phyloP scores from a whole-genome alignment of 2,888 invertebrate genomes.

The Syrista parreyssii region DNA sequence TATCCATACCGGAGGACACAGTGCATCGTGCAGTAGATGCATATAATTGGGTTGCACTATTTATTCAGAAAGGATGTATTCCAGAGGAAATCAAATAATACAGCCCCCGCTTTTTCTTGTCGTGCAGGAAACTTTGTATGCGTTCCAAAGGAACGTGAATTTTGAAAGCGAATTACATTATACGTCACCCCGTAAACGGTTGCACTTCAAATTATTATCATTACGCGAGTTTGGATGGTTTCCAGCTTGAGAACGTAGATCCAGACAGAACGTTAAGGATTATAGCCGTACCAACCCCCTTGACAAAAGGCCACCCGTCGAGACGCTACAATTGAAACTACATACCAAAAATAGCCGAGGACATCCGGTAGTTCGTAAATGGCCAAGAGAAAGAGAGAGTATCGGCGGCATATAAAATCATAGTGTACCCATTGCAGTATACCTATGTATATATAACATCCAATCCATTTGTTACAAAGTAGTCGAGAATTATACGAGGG shows the following conservation, averaged over 20 bases:
- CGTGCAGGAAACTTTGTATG: not conserved
- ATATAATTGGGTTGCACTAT: too few relatives aligned
- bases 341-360: not conserved
- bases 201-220: conserved; percentile 33
- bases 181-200: not conserved
- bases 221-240: conserved; percentile 31
- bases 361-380: not conserved
- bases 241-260: conserved; percentile 17
- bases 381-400: not conserved
- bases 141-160: not conserved
- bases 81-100: not conserved
- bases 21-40: not conserved
- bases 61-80: not conserved
- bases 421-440: too few relatives aligned
- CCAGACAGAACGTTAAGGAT: not conserved
- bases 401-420: too few relatives aligned
- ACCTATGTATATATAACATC: too few relatives aligned
- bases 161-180: not conserved
- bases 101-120: not conserved
- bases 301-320: not conserved
- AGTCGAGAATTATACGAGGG: too few relatives aligned
- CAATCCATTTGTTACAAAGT: too few relatives aligned
- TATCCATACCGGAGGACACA: not conserved
- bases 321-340: not conserved
- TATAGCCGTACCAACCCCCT: not conserved